These are phyloP conservation scores for Rhea americana DNA, from an alignment of 2,113 vertebrate genomes.

Conservation along the genomic window DNA sequence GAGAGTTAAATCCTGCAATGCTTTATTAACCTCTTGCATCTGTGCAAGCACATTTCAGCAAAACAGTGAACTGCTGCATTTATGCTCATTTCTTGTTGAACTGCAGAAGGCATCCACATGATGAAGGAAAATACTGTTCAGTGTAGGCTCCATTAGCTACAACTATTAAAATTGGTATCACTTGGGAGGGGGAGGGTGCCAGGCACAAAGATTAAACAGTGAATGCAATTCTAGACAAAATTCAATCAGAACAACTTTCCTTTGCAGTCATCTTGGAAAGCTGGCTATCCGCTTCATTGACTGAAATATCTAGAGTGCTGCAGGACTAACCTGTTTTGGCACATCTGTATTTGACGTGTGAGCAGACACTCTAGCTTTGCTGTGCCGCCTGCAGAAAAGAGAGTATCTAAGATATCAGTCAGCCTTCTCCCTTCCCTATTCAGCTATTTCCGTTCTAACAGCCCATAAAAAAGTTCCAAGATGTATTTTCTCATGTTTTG, in stretches of 20 bases:
- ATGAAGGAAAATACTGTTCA: background rate
- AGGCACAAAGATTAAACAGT: background rate
- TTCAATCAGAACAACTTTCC: background rate
- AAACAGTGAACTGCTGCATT: background rate
- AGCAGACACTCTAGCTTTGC: slow-evolving; percentile 83
- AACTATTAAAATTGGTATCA: background rate
- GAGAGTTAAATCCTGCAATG: background rate
- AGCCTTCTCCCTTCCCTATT: background rate
- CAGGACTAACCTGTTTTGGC: slow-evolving; percentile 88
- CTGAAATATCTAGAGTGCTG: accelerated
- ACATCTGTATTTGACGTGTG: slow-evolving; percentile 75
- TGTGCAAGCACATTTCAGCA: background rate
- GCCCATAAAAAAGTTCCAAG: background rate
- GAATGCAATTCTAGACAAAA: background rate
- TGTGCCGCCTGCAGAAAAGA: slow-evolving; percentile 87
- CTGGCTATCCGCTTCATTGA: background rate
- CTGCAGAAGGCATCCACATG: background rate
- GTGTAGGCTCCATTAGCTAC: background rate
- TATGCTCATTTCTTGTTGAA: background rate
- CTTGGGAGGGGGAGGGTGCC: background rate
- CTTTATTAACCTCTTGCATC: background rate
- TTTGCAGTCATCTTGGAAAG: accelerated
- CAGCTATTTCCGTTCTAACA: background rate
- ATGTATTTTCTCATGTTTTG: background rate
- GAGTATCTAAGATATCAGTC: background rate